A percentile compares a stretch with the other conserved stretches of the same genome.
These are phyloP conservation scores for Phrixothrix hirtus DNA, from an alignment of 2,888 invertebrate species.

Conservation along the genomic window DNA sequence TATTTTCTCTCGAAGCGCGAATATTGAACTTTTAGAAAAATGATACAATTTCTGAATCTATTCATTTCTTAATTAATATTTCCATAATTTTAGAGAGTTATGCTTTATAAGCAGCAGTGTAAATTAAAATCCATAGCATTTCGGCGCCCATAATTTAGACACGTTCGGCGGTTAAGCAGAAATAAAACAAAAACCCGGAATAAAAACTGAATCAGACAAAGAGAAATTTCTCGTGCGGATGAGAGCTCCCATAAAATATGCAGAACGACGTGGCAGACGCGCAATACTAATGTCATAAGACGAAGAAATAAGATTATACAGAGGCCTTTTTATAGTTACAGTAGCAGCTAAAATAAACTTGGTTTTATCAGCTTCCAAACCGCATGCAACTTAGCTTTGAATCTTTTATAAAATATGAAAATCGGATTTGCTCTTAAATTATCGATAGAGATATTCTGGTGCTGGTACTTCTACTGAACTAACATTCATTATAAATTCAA, in stretches of 20 bases:
- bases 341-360: slow-evolving; percentile 32
- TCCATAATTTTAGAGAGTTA: too few species aligned
- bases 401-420: slow-evolving; percentile 29
- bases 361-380: slow-evolving; percentile 21
- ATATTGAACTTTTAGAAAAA: slow-evolving; percentile 1
- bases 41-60: not conserved
- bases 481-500: not conserved
- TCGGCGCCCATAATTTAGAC: slow-evolving; percentile 6
- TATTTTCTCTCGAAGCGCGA: slow-evolving; percentile 11
- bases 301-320: slow-evolving; percentile 39
- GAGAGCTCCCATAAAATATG: slow-evolving; percentile 40
- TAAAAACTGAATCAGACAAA: slow-evolving; percentile 36
- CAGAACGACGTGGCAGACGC: slow-evolving; percentile 41
- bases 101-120: too few species aligned
- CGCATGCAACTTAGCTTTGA: slow-evolving; percentile 17
- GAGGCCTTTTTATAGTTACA: slow-evolving; percentile 35
- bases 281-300: slow-evolving; percentile 43
- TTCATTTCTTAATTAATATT: not conserved
- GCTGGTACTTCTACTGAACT: not conserved
- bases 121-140: slow-evolving; percentile 1
- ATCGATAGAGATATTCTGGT: not conserved
- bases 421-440: slow-evolving; percentile 1
- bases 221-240: slow-evolving; percentile 37
- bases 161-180: slow-evolving; percentile 4
- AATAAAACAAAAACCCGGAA: slow-evolving; percentile 12